Conservation (phyloP, 2,888 invertebrate genomes). For the Apocheima hispidaria region DNA sequence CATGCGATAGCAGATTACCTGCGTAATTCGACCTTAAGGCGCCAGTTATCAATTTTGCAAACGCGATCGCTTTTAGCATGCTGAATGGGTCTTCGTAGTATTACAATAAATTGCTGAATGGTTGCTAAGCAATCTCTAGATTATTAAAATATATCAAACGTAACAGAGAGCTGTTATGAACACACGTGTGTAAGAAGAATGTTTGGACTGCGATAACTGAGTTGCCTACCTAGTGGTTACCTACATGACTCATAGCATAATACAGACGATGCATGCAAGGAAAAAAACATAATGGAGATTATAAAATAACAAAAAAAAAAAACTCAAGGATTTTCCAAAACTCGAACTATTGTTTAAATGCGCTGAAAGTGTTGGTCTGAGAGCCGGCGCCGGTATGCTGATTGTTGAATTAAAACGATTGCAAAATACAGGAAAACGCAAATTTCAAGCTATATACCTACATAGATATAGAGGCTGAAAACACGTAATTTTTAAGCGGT, state of each 20-base stretch:
- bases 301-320: slow-evolving; percentile 11
- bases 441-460: slow-evolving; percentile 17
- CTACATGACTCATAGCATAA: slow-evolving; percentile 20
- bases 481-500: slow-evolving; percentile 23
- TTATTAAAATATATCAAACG: slow-evolving; percentile 6
- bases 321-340: slow-evolving; percentile 19
- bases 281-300: slow-evolving; percentile 15
- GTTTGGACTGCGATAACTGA: slow-evolving; percentile 36
- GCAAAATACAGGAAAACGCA: slow-evolving; percentile 29
- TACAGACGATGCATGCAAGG: slow-evolving; percentile 9
- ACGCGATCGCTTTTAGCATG: slow-evolving; percentile 22
- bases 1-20: slow-evolving; percentile 33
- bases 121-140: slow-evolving; percentile 15
- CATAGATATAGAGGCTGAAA: slow-evolving; percentile 23
- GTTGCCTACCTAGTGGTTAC: slow-evolving; percentile 38
- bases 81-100: slow-evolving; percentile 28
- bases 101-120: neutral
- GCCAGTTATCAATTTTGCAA: slow-evolving; percentile 15
- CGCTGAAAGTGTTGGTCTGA: slow-evolving; percentile 7
- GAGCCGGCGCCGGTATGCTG: slow-evolving; percentile 14
- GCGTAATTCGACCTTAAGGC: slow-evolving; percentile 41
- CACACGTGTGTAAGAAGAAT: slow-evolving; percentile 19
- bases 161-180: slow-evolving; percentile 6
- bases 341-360: slow-evolving; percentile 21
- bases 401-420: slow-evolving; percentile 15